Conservation (phyloP, 2,113 vertebrate species). For the Gila orcuttii region DNA sequence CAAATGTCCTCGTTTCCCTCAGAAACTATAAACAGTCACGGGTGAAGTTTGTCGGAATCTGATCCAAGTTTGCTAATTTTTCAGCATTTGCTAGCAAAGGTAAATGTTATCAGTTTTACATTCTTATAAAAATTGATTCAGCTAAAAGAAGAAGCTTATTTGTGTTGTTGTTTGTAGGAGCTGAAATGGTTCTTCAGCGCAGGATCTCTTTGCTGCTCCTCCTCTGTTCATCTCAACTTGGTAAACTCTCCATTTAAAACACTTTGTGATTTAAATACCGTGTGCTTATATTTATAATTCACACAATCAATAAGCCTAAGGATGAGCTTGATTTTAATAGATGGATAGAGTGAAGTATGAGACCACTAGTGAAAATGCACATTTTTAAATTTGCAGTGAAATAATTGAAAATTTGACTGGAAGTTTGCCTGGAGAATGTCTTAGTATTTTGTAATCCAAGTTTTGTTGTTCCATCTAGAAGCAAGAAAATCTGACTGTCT, state of each 20-base stretch:
- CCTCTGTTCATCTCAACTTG: background rate
- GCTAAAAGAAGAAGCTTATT: too few species aligned
- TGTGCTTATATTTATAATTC: background rate
- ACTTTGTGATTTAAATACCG: background rate
- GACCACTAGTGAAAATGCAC: background rate
- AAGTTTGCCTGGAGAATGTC: too few species aligned
- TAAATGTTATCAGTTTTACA: background rate
- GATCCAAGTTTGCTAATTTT: background rate
- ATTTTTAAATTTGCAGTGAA: background rate
- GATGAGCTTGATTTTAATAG: background rate
- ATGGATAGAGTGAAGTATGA: background rate
- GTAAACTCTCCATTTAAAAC: background rate
- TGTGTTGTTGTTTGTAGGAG: background rate
- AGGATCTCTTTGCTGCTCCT: background rate
- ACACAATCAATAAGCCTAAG: background rate
- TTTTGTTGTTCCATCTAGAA: too few species aligned
- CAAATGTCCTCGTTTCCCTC: background rate
- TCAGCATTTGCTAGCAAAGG: background rate
- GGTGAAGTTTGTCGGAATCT: background rate
- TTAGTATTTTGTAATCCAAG: too few species aligned
- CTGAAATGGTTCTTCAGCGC: constrained; percentile 3
- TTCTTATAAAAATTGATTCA: background rate
- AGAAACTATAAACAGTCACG: background rate
- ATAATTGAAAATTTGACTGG: too few species aligned
- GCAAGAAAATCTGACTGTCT: too few species aligned